Base-by-base conservation (phyloP, 2,113 vertebrate species). In the Amazona vittata region DNA sequence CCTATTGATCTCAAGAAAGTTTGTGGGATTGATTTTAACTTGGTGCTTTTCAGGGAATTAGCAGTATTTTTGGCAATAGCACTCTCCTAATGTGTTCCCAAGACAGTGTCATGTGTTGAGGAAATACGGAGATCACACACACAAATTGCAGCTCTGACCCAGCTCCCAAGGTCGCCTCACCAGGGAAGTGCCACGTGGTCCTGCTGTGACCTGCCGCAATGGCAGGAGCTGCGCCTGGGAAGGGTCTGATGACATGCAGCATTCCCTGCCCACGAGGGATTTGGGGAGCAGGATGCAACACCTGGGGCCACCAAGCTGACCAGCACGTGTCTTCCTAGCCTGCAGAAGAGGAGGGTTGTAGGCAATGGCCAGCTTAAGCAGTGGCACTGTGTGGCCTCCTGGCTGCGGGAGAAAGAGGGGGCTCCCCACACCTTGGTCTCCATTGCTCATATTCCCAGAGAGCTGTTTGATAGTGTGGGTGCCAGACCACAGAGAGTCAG, bases 21-120 rank as follows among this genome's bases (percentile, higher is more conserved):
- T 96, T 89, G 73, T 75, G 82, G 46, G 69, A 95, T 95, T 93
- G 90, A 94, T 96, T 96, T 95, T 88, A 94, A 63, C 83, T 85
- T 16, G 1, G 28, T 77, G 75, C 62, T 89, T 95, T 93, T 91
- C 93, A 83, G 67, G 46, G 83, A 87, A 94, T 94, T 94, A 94
- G 82, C 67, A 55, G 68, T 43, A 90, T 75, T 95, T 93, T 96
- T 83, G 86, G 50, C 75, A 91, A 15, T 85, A 89, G 79, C 33
- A 49, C 82, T 89, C 64, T 91, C 46, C 43, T 90, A 44, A 86
- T 12, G 5, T 0, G 1, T 88, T 83, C 82, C 82, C 28, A 3
- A 70, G 82, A 80, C 70, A 68, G 25, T n/a, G 16, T 11, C 15
- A 55, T 64, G 1, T 69, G 22, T 43, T 0, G 3, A 83, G 64